These are phyloP conservation scores for Urocyon cinereoargenteus DNA, from an alignment of 2,797 vertebrate genomes.

Conservation along the genomic window DNA sequence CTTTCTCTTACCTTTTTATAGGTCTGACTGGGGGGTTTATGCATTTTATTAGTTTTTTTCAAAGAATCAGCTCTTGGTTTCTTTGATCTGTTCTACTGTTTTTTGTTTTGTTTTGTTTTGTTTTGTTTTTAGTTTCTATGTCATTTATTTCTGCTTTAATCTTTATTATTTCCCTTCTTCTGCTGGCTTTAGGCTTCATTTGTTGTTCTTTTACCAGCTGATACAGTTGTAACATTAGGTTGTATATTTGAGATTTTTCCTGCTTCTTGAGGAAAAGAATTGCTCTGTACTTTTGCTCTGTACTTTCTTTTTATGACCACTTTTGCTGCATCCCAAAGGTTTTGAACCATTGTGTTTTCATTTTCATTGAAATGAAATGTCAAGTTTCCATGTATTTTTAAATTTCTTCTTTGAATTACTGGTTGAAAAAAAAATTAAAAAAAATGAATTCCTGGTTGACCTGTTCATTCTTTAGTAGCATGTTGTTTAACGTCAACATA, in stretches of 20 bases:
- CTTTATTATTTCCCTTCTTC: not conserved
- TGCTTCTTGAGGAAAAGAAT: not conserved
- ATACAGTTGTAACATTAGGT: not conserved
- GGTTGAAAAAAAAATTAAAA: not conserved
- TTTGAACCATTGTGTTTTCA: not conserved
- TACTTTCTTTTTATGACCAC: not conserved
- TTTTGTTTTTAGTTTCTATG: not conserved
- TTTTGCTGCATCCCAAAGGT: not conserved
- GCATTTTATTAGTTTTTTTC: not conserved
- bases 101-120: not conserved
- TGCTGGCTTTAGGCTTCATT: not conserved
- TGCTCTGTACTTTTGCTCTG: not conserved
- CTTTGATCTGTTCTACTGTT: not conserved
- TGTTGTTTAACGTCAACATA: not conserved
- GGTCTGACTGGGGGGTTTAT: not conserved
- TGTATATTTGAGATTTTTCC: not conserved
- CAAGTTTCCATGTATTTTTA: not conserved
- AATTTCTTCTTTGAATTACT: not conserved
- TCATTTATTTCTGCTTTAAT: not conserved
- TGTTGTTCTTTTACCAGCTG: not conserved
- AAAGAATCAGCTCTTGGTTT: not conserved
- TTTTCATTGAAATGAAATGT: not conserved
- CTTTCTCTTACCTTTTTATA: not conserved
- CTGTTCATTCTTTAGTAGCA: not conserved
- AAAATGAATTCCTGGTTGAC: not conserved